Conservation (phyloP, 2,888 invertebrate genomes). For the Linnaemya tessellans region DNA sequence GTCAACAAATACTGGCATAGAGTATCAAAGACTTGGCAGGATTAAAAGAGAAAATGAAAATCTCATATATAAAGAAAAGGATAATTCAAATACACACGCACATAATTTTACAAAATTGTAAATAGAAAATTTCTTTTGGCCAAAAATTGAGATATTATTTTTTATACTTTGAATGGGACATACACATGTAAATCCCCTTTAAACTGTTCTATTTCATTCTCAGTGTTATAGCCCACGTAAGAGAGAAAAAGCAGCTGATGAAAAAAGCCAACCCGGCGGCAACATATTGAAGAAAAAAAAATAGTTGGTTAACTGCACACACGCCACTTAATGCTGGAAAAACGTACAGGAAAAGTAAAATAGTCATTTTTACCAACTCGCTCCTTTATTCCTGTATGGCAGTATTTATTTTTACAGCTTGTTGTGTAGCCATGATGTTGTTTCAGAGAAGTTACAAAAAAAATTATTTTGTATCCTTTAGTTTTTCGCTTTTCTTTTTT, state of each 20-base stretch:
- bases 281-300: slow-evolving; percentile 25
- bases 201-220: slow-evolving; percentile 28
- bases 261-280: slow-evolving; percentile 41
- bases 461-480: neutral
- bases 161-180: slow-evolving; percentile 1
- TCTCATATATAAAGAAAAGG: slow-evolving; percentile 35
- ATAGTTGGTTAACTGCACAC: slow-evolving; percentile 15
- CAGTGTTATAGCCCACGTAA: slow-evolving; percentile 9
- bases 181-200: slow-evolving; percentile 46
- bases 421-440: neutral
- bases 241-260: slow-evolving; percentile 2
- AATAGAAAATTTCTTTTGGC: neutral
- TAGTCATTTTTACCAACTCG: slow-evolving; percentile 18
- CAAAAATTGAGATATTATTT: slow-evolving; percentile 55
- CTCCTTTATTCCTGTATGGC: neutral
- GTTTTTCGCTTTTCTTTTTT: neutral
- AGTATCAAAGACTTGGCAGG: slow-evolving; percentile 15
- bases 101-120: neutral
- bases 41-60: slow-evolving; percentile 40
- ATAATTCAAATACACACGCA: slow-evolving; percentile 17
- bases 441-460: neutral
- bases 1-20: slow-evolving; percentile 27
- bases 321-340: slow-evolving; percentile 12
- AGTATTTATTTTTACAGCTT: slow-evolving; percentile 49
- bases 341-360: neutral